Percentiles rank a stretch among this genome's conserved stretches.
These are phyloP conservation scores for Lanistes nyassanus DNA, from an alignment of 1,140 invertebrate genomes.

Conservation along the genomic window DNA sequence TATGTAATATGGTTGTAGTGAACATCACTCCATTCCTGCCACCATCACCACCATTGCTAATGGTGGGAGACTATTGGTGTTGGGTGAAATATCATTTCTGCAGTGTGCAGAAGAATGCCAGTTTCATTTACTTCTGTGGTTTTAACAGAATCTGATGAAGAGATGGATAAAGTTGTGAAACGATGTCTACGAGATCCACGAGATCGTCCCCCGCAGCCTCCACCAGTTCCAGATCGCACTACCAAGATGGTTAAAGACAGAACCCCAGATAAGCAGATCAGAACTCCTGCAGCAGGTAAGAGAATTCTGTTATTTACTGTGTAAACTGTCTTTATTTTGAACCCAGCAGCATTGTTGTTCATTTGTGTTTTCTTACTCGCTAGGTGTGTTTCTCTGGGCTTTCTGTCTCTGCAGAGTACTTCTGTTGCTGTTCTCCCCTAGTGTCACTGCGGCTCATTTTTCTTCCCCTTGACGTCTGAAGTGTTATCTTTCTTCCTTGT, in stretches of 20 bases:
- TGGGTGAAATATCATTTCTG: background rate
- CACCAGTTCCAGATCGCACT: conserved; percentile 10
- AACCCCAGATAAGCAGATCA: background rate
- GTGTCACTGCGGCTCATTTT: too few species aligned
- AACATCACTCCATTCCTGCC: background rate
- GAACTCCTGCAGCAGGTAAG: background rate
- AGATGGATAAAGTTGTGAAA: conserved; percentile 12
- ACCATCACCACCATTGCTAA: background rate
- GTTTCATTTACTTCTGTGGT: background rate
- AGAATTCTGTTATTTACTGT: background rate
- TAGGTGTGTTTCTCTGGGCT: too few species aligned
- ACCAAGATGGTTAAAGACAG: background rate
- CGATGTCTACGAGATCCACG: background rate
- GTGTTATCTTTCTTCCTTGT: too few species aligned
- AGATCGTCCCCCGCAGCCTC: conserved; percentile 9
- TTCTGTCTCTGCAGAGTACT: too few species aligned
- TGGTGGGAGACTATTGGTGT: background rate
- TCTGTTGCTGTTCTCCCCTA: too few species aligned
- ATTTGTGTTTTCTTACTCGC: background rate
- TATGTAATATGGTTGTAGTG: too few species aligned
- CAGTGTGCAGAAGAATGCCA: background rate
- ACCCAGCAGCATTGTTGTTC: background rate
- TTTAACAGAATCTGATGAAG: conserved; percentile 13
- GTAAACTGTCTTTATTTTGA: too few species aligned
- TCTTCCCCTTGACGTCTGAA: too few species aligned